Base-by-base conservation (phyloP, 2,888 invertebrate genomes). In the Cylindroiulus punctatus region DNA sequence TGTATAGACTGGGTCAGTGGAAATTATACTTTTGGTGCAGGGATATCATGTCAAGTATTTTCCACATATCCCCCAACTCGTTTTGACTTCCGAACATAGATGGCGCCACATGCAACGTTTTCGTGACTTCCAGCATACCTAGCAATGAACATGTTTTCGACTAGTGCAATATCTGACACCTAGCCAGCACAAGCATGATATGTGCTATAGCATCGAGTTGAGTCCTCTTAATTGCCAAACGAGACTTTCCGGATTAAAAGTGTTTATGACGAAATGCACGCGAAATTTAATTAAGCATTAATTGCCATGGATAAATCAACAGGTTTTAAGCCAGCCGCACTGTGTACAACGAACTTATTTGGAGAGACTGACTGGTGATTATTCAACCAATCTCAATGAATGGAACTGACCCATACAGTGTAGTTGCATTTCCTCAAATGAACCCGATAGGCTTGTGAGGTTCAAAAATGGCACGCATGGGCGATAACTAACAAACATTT, bases 281-380 rank as follows among this genome's bases (percentile, higher is more conserved):
- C 65, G 26, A 26, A 65, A 65, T 65, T 65, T 22, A 65, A 65
- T 65, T n/a, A 26, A 22, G 65, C 65, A n/a, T 22, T 65, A 65
- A 65, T 65, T 65, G 65, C 65, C 26, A 65, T 65, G 65, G 65
- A 65, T n/a, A 65, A 65, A 65, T 65, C 65, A 65, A 65, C 65
- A 65, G 26, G 65, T 65, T 65, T 65, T 65, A 65, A 65, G 22
- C n/a, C 8, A 4, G 57, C 26, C 1, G 26, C 65, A n/a, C 52
- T 5, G n/a, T n/a, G 52, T 10, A 65, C 5, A 22, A n/a, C 4
- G 57, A 5, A 22, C 22, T 36, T 36, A 57, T 57, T 47, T 57
- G 65, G n/a, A 26, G 26, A 65, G 26, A 26, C 65, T 26, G 47
- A 47, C 5, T 52, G 44, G 44, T 44, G 14, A 12, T 52, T n/a